Evolutionary conservation across 2,113 vertebrate species (phyloP).

Genomic region (Gila orcuttii): DNA sequence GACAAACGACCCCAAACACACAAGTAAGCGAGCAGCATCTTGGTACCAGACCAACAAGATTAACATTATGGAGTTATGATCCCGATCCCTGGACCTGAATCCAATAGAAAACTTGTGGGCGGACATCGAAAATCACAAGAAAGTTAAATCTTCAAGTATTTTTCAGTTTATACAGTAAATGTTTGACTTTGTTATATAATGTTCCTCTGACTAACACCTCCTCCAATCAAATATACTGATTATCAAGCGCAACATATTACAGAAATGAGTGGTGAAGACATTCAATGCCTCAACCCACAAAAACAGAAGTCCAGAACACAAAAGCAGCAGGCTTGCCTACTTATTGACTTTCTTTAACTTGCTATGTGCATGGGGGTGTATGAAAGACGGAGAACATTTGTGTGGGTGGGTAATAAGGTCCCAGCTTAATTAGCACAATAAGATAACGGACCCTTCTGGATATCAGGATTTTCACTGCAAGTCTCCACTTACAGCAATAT

Average conservation of each 20-base stretch:
- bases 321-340: slow-evolving; percentile 23
- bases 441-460: slow-evolving; percentile 31
- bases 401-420: slow-evolving; percentile 54
- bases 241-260: slow-evolving; percentile 10
- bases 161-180: too few species aligned
- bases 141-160: too few species aligned
- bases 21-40: too few species aligned
- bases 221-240: slow-evolving; percentile 27
- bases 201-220: neutral
- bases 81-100: too few species aligned
- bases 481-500: neutral
- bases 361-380: slow-evolving; percentile 9
- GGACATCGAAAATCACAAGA: too few species aligned
- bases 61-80: too few species aligned
- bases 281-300: neutral
- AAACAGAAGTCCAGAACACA: slow-evolving; percentile 17
- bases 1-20: too few species aligned
- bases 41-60: too few species aligned
- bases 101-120: too few species aligned
- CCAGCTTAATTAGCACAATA: slow-evolving; percentile 39
- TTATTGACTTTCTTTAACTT: slow-evolving; percentile 32
- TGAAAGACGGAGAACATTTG: neutral
- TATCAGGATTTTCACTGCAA: neutral
- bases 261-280: neutral
- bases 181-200: too few species aligned